Conservation (phyloP, 2,888 invertebrate species). For the Xanthia togata region DNA sequence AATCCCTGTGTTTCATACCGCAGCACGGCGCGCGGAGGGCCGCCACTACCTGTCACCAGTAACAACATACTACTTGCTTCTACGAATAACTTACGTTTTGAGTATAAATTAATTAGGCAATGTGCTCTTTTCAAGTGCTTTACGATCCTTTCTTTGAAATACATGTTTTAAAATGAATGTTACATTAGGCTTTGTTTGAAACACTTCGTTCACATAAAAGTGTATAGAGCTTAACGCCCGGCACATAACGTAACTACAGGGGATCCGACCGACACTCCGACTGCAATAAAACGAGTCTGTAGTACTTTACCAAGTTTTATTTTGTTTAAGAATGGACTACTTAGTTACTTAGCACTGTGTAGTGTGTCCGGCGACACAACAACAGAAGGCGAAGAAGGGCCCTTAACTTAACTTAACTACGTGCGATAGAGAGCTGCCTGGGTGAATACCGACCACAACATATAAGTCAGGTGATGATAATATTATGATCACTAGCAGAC, state of each 20-base stretch:
- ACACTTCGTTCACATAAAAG: conserved; percentile 8
- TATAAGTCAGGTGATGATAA: neutral
- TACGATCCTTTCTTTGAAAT: neutral
- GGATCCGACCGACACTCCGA: neutral
- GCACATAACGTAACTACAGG: conserved; percentile 3
- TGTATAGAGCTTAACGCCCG: neutral
- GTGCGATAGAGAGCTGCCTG: neutral
- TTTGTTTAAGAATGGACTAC: conserved; percentile 25
- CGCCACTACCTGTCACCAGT: neutral
- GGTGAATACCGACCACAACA: neutral
- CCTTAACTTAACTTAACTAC: neutral
- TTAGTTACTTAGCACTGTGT: conserved; percentile 19
- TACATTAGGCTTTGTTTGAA: conserved; percentile 17
- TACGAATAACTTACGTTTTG: neutral
- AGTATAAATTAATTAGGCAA: no score
- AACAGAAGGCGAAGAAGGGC: neutral
- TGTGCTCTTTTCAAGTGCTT: no score
- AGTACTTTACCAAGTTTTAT: conserved; percentile 38
- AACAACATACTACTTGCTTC: neutral
- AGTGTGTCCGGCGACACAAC: neutral
- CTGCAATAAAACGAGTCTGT: conserved; percentile 16
- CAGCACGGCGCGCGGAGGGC: neutral
- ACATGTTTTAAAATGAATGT: conserved; percentile 5
- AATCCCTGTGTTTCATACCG: conserved; percentile 38
- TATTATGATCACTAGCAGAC: neutral